A percentile compares a stretch with the other conserved stretches of the same genome.
Conservation (phyloP, 2,113 vertebrate species). For the Serilophus lunatus region DNA sequence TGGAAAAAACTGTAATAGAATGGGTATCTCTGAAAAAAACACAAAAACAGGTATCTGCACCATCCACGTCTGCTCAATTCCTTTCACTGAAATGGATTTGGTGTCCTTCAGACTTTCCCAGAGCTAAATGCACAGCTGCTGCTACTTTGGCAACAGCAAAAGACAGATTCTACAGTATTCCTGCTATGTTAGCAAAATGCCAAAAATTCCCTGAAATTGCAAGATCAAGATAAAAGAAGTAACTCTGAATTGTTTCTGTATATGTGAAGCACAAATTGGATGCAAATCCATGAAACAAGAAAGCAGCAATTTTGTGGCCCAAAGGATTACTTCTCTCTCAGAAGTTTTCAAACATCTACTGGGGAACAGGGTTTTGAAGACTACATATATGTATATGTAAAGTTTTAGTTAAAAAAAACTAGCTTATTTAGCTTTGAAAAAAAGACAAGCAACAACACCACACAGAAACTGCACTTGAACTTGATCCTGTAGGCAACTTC, state of each 20-base stretch:
- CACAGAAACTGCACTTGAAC: neutral
- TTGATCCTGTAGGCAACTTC: neutral
- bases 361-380: neutral
- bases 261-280: neutral
- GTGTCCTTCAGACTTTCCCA: neutral
- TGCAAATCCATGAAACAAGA: neutral
- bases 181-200: neutral
- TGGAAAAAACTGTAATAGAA: neutral
- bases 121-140: neutral
- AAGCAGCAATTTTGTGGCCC: neutral
- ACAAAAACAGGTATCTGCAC: neutral
- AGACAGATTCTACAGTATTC: neutral
- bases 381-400: neutral
- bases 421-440: neutral
- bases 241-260: neutral
- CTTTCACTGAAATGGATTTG: neutral
- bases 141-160: neutral
- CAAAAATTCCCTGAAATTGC: neutral
- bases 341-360: neutral
- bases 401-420: neutral
- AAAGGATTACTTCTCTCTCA: neutral
- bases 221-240: neutral
- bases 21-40: neutral
- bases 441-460: neutral
- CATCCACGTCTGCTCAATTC: neutral